Percentiles rank a stretch among this genome's conserved stretches.
Evolutionary conservation across 2,888 invertebrate genomes (phyloP).

Genomic region (Caenorhabditis sp.): DNA sequence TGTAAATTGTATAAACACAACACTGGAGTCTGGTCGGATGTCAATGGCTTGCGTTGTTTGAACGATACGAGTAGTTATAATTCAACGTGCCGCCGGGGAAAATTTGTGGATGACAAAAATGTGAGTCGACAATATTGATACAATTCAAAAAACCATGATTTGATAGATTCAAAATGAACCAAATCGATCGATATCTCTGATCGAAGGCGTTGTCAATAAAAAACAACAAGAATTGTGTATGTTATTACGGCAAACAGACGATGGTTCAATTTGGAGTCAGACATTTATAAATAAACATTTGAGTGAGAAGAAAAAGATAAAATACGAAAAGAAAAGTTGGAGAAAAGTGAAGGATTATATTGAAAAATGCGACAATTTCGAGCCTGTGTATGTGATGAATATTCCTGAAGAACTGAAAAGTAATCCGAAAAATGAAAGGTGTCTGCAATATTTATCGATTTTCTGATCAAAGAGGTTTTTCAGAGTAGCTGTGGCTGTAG

Average conservation of each 20-base stretch:
- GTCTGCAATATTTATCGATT: not conserved
- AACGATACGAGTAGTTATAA: constrained; percentile 14
- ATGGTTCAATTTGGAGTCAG: constrained; percentile 40
- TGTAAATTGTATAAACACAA: constrained; percentile 24
- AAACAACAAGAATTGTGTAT: not conserved
- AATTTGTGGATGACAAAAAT: constrained; percentile 7
- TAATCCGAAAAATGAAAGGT: constrained; percentile 9
- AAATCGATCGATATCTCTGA: constrained; percentile 24
- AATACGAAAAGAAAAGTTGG: constrained; percentile 11
- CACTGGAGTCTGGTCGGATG: constrained; percentile 21
- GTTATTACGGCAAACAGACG: constrained; percentile 31
- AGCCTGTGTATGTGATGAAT: constrained; percentile 17
- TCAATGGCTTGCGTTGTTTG: constrained; percentile 5
- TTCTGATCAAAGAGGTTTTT: not conserved
- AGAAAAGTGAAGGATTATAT: constrained; percentile 7
- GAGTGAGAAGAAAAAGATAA: constrained; percentile 10
- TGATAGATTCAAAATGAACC: constrained; percentile 10
- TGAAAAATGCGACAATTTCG: constrained; percentile 11
- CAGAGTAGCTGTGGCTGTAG: not conserved
- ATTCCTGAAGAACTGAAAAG: constrained; percentile 12
- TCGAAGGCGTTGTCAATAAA: constrained; percentile 9
- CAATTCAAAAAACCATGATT: not conserved
- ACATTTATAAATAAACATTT: constrained; percentile 6
- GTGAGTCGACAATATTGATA: too few species aligned
- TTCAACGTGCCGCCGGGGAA: constrained; percentile 12